Base-by-base conservation (phyloP, 2,113 vertebrate species). In the Rhizomys pruinosus region DNA sequence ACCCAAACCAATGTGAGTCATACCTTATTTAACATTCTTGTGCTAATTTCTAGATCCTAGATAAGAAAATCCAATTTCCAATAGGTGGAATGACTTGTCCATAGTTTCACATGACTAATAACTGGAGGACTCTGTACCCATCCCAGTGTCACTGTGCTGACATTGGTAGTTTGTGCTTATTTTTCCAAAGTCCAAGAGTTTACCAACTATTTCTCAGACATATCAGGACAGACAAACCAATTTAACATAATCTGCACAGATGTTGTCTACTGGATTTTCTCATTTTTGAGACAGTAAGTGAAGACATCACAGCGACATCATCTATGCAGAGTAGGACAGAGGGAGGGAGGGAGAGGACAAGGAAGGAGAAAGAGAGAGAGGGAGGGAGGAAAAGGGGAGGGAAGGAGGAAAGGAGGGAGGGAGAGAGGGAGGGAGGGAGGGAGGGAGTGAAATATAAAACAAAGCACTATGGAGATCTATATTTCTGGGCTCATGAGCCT, bases 191-290 rank as follows among this genome's bases (percentile, higher is more conserved):
- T 74, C 17, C 42, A 57, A 55, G 1, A 27, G 10, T 47, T 64
- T 76, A 29, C 34, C 66, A 22, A 61, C 39, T 73, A 64, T 11
- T 79, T 63, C 44, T 61, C 55, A 74, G 42, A 64, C 25, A 82
- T 5, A 10, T 34, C 34, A 74, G 10, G 19, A 19, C 55, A 84
- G 3, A 55, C 29, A 91, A 81, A 71, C 1, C 68, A 72, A 3
- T 91, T 79, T 95, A 77, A 89, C 57, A 88, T 39, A 37, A 0
- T 17, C 2, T 57, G 5, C 2, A 20, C 15, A 91, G 47, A 52
- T 52, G 47, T 52, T 13, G 82, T 55, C 61, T 78, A 71, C 89
- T 85, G 59, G 27, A 23, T 86, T 92, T 93, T 68, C 37, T 78
- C 34, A 55, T 7, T 29, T 22, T n/a, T 52, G 39, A 94, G 39